A percentile compares a stretch with the other conserved stretches of the same genome.
phyloP scores from a whole-genome alignment of 2,888 invertebrate genomes.

The Hypena proboscidalis region DNA sequence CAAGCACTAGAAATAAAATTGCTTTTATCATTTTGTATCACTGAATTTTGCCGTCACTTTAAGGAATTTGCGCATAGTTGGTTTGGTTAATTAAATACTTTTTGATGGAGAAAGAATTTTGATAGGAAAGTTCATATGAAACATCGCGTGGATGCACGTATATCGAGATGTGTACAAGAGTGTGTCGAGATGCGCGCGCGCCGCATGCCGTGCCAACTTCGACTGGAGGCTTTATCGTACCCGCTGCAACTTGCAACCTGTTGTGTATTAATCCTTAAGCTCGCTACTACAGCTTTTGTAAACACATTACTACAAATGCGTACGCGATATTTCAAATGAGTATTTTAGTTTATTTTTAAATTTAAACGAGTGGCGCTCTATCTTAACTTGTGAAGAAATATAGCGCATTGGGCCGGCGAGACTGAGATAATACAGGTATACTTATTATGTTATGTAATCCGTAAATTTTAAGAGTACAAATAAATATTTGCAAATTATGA shows the following conservation, averaged over 20 bases:
- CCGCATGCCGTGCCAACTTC: slow-evolving; percentile 69
- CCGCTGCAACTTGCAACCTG: slow-evolving; percentile 74
- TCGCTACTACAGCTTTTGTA: slow-evolving; percentile 66
- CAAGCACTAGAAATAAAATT: slow-evolving; percentile 49
- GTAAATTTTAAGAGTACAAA: too few species aligned
- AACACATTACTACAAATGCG: slow-evolving; percentile 62
- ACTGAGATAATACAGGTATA: too few species aligned
- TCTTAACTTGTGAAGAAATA: slow-evolving; percentile 5
- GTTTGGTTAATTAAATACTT: slow-evolving; percentile 10
- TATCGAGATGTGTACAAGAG: slow-evolving; percentile 38
- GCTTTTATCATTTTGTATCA: slow-evolving; percentile 62
- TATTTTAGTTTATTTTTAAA: slow-evolving; percentile 6
- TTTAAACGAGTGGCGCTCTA: slow-evolving; percentile 22
- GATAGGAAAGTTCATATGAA: slow-evolving; percentile 28
- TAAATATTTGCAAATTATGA: too few species aligned
- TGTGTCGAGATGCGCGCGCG: slow-evolving; percentile 69
- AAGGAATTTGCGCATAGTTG: slow-evolving; percentile 28
- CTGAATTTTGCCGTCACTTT: slow-evolving; percentile 34
- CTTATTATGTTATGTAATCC: too few species aligned
- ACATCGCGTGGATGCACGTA: slow-evolving; percentile 39
- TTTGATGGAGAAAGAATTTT: slow-evolving; percentile 10
- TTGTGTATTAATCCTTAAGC: slow-evolving; percentile 74
- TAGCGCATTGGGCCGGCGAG: neutral
- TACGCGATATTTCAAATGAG: slow-evolving; percentile 31
- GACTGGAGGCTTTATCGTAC: slow-evolving; percentile 79